A percentile compares a stretch with the other conserved stretches of the same genome.
Conservation (phyloP, 2,888 invertebrate genomes). For the Macrosiphum euphorbiae region DNA sequence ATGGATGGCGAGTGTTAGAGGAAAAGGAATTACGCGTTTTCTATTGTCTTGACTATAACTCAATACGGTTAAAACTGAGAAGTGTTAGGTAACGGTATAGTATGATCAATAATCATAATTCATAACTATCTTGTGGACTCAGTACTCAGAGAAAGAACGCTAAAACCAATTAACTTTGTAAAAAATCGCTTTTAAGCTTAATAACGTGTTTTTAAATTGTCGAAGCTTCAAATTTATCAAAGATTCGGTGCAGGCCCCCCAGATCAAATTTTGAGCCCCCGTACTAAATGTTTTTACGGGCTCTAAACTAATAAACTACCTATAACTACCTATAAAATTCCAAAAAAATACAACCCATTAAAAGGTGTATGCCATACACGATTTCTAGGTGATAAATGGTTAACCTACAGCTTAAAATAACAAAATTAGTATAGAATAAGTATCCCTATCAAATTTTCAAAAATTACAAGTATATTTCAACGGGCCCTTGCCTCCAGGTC, state of each 20-base stretch:
- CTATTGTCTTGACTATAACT: neutral
- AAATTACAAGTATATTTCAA: too few species aligned
- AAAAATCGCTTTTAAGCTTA: neutral
- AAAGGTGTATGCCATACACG: too few species aligned
- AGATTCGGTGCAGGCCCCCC: neutral
- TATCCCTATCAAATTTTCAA: too few species aligned
- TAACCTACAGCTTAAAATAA: too few species aligned
- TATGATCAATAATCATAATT: neutral
- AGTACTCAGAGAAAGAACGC: neutral
- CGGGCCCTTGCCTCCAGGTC: too few species aligned
- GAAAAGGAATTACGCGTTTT: neutral
- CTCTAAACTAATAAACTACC: too few species aligned
- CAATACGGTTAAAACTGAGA: neutral
- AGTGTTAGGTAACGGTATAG: neutral
- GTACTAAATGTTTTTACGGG: too few species aligned
- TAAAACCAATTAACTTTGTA: neutral
- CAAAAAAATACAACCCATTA: too few species aligned
- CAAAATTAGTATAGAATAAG: too few species aligned
- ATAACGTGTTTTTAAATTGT: neutral
- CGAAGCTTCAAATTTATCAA: neutral
- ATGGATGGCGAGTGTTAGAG: neutral
- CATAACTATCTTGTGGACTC: neutral
- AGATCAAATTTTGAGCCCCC: too few species aligned
- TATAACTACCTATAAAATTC: too few species aligned
- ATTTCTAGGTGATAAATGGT: too few species aligned